Evolutionary conservation across 2,113 vertebrate genomes (phyloP).

Genomic region (Cyanocitta stelleri): DNA sequence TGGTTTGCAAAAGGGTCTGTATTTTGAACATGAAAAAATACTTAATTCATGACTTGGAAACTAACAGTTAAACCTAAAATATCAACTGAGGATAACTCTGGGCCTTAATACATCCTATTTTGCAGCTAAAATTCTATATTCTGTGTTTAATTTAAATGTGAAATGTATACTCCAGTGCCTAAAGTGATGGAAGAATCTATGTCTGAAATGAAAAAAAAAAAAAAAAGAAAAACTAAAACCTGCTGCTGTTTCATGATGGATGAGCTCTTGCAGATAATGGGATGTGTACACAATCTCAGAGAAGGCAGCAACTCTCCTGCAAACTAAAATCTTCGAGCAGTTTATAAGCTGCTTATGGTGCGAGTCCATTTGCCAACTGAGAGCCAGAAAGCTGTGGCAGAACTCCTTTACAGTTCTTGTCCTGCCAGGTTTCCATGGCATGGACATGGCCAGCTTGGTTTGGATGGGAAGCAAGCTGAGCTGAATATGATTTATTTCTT

Average conservation of each 20-base stretch:
- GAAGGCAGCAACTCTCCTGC: background rate
- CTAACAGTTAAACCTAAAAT: constrained; percentile 3
- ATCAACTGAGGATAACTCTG: background rate
- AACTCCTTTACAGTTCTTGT: background rate
- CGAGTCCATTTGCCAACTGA: background rate
- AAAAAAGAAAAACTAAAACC: background rate
- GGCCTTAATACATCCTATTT: background rate
- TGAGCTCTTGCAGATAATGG: background rate
- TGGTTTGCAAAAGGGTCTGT: constrained; percentile 51
- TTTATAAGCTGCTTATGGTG: background rate
- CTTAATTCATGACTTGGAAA: constrained; percentile 51
- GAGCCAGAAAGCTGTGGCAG: background rate
- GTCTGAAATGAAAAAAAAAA: background rate
- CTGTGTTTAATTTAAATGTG: background rate
- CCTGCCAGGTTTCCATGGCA: background rate
- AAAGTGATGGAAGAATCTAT: background rate
- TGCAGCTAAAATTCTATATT: background rate
- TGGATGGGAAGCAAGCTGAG: background rate
- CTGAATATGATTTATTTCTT: background rate
- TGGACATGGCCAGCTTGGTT: background rate
- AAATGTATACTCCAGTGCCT: background rate
- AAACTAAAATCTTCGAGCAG: background rate
- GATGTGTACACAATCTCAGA: background rate
- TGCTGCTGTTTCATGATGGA: background rate
- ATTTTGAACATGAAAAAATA: constrained; percentile 55